Evolutionary conservation across 1,140 invertebrate species (phyloP), one percentile per base, ranked within the genome.

Genomic region (Trichomalopsis sarcophagae): DNA sequence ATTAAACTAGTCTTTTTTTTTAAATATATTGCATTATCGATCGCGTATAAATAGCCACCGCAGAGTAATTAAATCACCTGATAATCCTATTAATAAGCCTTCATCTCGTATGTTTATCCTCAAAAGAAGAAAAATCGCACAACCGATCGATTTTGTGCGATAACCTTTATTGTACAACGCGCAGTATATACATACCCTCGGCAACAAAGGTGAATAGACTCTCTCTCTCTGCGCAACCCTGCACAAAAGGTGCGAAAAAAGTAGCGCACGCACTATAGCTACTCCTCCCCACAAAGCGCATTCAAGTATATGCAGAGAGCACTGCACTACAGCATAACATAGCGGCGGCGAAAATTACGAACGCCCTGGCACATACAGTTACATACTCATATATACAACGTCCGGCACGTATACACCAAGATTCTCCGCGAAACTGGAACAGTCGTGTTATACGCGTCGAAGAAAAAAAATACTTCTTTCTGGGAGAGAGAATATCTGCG

Each of bases 351-450:
- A 81, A 81, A 71, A 81, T 71, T 44, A 81, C n/a, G 40, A 13
- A 14, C 36, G 14, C 36, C 9, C 21, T 30, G 17, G 30, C 30
- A 47, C 6, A 50, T 50, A 17, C 47, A 50, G 13, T 17, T 50
- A 50, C 44, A 27, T 27, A 47, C 13, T 14, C 14, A 50, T 50
- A 50, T 50, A 14, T 7, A 27, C 68, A 2, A 33, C 69, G 14
- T 21, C 30, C 69, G 23, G 17, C 27, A 27, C 69, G 27, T 2
- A 27, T 9, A 44, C 0, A 71, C 81, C 81, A 82, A 82, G 81
- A 82, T 36, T 55, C 47, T n/a, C 2, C 40, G 30, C 50, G 47
- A 73, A 75, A 82, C 47, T 17, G 21, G 81, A 82, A 21, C 81
- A 62, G 23, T n/a, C 55, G 17, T 62, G 17, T 27, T 62, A 21